Evolutionary conservation across 2,797 vertebrate species (phyloP), one percentile per base, ranked within the genome.

Genomic region (Coranthus polyacanthus): DNA sequence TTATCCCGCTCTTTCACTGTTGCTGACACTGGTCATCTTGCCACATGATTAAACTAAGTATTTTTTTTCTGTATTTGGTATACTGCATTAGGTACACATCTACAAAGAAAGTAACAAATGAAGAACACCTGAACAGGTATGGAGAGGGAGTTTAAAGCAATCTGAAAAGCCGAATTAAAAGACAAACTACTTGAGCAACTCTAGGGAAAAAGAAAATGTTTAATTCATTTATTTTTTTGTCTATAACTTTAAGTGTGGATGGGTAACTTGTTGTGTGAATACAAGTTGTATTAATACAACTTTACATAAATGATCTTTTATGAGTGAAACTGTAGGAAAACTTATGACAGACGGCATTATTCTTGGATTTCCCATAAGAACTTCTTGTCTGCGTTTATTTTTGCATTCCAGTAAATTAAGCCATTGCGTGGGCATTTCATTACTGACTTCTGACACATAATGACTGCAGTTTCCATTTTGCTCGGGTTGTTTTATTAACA

Each of bases 11-110:
- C 26, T 63, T 80, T 71, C 26, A 55, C 47, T 64, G 47, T 22
- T 81, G 68, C 86, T 88, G 75, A 86, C 82, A 79, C 45, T 11
- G 29, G 65, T 66, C 66, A 71, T 72, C 54, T 42, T 39, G 50
- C 69, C 72, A 73, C 53, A 76, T 50, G 60, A 53, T 53, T 74
- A 47, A 72, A 45, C 57, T 52, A 36, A 67, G 55, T 18, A 62
- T 68, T 47, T 32, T 18, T 47, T 21, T 38, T 18, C 21, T 62
- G 36, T 45, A 39, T 63, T 57, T 51, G 47, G 66, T 65, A 13
- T n/a, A 26, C 15, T 65, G 37, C 24, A 22, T 67, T 52, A 3
- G 8, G 34, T 36, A 37, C 6, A 51, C 9, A 53, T 21, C 42
- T 43, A 47, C 12, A 43, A 43, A 29, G 13, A 49, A 75, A 58